phyloP scores from a whole-genome alignment of 2,888 invertebrate genomes.

The Hermodice carunculata region DNA sequence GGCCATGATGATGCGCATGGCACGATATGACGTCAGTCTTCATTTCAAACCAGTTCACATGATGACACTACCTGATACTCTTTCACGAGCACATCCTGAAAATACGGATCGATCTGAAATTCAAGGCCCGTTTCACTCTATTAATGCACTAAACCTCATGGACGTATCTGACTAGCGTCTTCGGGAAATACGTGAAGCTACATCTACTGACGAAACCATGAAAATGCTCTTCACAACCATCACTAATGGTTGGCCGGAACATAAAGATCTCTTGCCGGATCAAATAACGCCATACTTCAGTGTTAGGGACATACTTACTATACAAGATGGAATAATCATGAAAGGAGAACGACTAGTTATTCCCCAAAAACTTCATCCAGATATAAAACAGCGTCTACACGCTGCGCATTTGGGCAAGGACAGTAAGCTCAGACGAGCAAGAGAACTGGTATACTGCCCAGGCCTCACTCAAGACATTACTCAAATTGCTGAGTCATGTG shows the following conservation, averaged over 20 bases:
- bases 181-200: neutral
- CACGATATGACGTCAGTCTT: slow-evolving; percentile 30
- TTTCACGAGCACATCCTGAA: neutral
- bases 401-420: slow-evolving; percentile 8
- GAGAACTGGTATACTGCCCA: slow-evolving; percentile 12
- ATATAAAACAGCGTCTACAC: slow-evolving; percentile 15
- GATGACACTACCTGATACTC: neutral
- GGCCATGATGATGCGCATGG: slow-evolving; percentile 42
- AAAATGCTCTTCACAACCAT: neutral
- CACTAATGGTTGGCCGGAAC: slow-evolving; percentile 32
- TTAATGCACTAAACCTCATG: no score
- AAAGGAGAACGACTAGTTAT: slow-evolving; percentile 25
- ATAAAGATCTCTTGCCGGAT: slow-evolving; percentile 11
- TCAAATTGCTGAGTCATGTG: neutral
- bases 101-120: neutral
- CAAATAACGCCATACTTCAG: slow-evolving; percentile 33
- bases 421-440: neutral
- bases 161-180: no score
- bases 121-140: neutral
- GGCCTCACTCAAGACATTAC: neutral
- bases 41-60: neutral
- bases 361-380: slow-evolving; percentile 13
- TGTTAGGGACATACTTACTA: slow-evolving; percentile 34
- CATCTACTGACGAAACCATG: neutral
- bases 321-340: slow-evolving; percentile 35